phyloP scores from a whole-genome alignment of 1,140 invertebrate genomes.

The Drosophila grimshawi region DNA sequence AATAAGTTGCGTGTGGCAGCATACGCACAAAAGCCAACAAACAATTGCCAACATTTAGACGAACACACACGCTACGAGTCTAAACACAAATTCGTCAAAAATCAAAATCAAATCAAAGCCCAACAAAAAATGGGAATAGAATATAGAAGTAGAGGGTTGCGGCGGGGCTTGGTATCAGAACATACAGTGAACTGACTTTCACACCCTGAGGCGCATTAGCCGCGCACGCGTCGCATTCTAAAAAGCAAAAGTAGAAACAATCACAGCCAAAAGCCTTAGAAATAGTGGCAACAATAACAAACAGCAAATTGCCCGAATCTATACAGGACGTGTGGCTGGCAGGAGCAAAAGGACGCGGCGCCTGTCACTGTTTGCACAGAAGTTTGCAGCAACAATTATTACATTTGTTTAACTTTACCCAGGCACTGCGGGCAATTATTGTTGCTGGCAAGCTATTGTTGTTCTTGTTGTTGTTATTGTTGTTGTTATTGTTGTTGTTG shows the following conservation, averaged over 20 bases:
- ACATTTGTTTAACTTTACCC: conserved; percentile 77
- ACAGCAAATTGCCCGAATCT: conserved; percentile 78
- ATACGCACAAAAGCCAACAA: conserved; percentile 76
- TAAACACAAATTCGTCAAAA: conserved; percentile 69
- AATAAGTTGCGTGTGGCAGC: conserved; percentile 58
- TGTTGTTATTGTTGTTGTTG: conserved; percentile 21
- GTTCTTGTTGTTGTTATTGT: conserved; percentile 51
- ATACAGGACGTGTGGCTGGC: conserved; percentile 41
- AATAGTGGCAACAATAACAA: conserved; percentile 74
- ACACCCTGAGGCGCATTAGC: conserved; percentile 74
- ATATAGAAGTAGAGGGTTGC: conserved; percentile 6
- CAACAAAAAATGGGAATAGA: conserved; percentile 47
- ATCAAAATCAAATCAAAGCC: conserved; percentile 76
- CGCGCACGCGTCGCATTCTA: conserved; percentile 61
- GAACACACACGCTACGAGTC: conserved; percentile 58
- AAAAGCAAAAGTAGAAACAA: conserved; percentile 66
- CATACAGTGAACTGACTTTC: conserved; percentile 60
- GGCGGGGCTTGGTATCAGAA: conserved; percentile 6
- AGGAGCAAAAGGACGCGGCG: conserved; percentile 48
- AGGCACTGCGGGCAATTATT: conserved; percentile 53
- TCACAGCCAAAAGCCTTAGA: conserved; percentile 59
- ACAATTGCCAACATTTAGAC: conserved; percentile 80
- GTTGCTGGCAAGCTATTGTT: conserved; percentile 14
- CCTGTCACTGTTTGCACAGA: conserved; percentile 69
- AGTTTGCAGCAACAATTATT: conserved; percentile 81